phyloP scores from a whole-genome alignment of 2,797 vertebrate genomes.

The Thripadectes ignobilis region DNA sequence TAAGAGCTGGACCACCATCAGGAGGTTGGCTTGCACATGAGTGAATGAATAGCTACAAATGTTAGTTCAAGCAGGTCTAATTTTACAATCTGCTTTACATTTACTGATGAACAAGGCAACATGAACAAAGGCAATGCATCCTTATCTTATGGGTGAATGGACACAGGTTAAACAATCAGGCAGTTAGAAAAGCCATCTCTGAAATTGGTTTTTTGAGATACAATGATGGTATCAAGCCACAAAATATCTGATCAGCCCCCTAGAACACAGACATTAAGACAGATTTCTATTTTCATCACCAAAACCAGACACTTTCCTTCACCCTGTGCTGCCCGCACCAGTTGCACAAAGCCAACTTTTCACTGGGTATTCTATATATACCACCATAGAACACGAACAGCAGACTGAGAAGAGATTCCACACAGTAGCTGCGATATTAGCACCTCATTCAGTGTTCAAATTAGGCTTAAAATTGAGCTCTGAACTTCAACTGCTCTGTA shows the following conservation, averaged over 20 bases:
- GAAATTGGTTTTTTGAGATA: neutral
- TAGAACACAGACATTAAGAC: neutral
- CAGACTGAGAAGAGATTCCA: neutral
- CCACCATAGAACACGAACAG: neutral
- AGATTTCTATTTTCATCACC: neutral
- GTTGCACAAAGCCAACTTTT: neutral
- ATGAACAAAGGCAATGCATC: neutral
- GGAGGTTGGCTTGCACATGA: neutral
- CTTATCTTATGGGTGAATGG: neutral
- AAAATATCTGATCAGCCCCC: neutral
- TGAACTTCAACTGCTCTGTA: neutral
- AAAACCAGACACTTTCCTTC: neutral
- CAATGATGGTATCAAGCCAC: neutral
- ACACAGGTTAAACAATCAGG: neutral
- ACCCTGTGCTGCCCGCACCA: neutral
- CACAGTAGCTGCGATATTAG: neutral
- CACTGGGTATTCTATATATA: neutral
- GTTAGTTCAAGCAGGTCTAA: neutral
- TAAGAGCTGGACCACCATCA: neutral
- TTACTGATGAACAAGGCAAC: neutral
- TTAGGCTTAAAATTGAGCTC: neutral
- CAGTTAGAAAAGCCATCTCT: neutral
- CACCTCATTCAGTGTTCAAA: neutral
- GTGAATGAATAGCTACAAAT: neutral
- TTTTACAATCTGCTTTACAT: neutral